Evolutionary conservation across 2,888 invertebrate species (phyloP).

Genomic region (Seira sanloemensis): DNA sequence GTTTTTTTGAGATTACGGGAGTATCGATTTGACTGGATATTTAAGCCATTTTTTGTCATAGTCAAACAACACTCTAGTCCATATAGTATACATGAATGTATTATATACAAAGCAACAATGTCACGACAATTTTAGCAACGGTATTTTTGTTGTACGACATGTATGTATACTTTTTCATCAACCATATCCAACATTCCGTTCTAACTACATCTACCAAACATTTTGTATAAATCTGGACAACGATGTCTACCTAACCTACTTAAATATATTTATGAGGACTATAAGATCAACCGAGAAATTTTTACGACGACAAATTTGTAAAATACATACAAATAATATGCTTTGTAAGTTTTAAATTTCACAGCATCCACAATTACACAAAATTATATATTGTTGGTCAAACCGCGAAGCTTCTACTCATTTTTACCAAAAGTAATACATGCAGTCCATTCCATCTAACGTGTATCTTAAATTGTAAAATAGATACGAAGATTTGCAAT

Average conservation of each 20-base stretch:
- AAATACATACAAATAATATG: too few species aligned
- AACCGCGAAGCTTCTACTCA: not conserved
- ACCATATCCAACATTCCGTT: not conserved
- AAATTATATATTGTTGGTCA: not conserved
- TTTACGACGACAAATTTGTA: too few species aligned
- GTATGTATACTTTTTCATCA: not conserved
- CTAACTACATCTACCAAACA: not conserved
- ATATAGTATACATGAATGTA: conserved; percentile 2
- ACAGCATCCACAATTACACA: not conserved
- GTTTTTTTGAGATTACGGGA: conserved; percentile 62
- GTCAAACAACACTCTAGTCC: conserved; percentile 3
- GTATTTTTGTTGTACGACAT: not conserved
- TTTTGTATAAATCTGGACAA: not conserved
- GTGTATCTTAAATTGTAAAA: too few species aligned
- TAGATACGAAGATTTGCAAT: not conserved
- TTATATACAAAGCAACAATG: not conserved
- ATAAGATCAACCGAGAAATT: too few species aligned
- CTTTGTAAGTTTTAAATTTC: too few species aligned
- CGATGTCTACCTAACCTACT: too few species aligned
- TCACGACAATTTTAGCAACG: not conserved
- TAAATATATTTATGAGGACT: too few species aligned
- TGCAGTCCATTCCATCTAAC: too few species aligned
- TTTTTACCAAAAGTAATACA: not conserved
- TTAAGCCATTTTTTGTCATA: conserved; percentile 44
- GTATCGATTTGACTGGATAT: conserved; percentile 61